Percentiles rank a stretch among this genome's conserved stretches.
These are phyloP conservation scores for Bergia sp. DNA, from an alignment of 92 coral and sea anemone genomes.

Conservation along the genomic window DNA sequence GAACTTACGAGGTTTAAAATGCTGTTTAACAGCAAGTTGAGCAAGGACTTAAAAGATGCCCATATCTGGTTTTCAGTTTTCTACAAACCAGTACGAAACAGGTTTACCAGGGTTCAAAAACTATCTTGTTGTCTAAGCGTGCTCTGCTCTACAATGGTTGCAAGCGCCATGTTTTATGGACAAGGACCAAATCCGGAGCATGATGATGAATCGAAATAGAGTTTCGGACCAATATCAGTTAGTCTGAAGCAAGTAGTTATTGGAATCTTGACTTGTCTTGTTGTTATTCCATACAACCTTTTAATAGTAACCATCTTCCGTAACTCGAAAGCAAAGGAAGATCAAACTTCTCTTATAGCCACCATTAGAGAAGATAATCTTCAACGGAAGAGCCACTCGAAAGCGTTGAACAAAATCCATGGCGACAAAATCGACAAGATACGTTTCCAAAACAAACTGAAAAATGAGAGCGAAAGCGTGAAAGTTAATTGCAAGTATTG, in stretches of 20 bases:
- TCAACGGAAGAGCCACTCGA: background rate
- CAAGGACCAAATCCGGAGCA: constrained; percentile 49
- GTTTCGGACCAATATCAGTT: constrained; percentile 67
- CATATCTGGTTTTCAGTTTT: constrained; percentile 77
- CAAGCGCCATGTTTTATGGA: constrained; percentile 84
- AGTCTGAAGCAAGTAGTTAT: constrained; percentile 59
- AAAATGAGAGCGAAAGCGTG: background rate
- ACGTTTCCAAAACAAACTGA: background rate
- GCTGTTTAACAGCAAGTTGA: constrained; percentile 60
- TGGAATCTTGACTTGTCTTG: constrained; percentile 61
- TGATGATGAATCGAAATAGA: constrained; percentile 52
- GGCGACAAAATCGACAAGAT: background rate
- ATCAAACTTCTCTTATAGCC: background rate
- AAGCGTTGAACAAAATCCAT: background rate
- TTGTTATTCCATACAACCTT: constrained; percentile 70
- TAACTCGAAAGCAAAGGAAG: constrained; percentile 49
- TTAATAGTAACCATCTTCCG: constrained; percentile 67
- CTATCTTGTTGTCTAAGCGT: constrained; percentile 75
- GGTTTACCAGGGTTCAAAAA: constrained; percentile 75
- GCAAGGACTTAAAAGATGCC: constrained; percentile 64
- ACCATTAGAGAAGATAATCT: background rate
- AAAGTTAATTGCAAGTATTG: background rate
- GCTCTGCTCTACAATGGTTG: constrained; percentile 69
- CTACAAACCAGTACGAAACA: constrained; percentile 69
- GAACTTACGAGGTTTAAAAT: constrained; percentile 63